These are phyloP conservation scores for Stichopus chloronotus DNA, from an alignment of 35 echinoderm and acorn worm genomes.

Conservation along the genomic window DNA sequence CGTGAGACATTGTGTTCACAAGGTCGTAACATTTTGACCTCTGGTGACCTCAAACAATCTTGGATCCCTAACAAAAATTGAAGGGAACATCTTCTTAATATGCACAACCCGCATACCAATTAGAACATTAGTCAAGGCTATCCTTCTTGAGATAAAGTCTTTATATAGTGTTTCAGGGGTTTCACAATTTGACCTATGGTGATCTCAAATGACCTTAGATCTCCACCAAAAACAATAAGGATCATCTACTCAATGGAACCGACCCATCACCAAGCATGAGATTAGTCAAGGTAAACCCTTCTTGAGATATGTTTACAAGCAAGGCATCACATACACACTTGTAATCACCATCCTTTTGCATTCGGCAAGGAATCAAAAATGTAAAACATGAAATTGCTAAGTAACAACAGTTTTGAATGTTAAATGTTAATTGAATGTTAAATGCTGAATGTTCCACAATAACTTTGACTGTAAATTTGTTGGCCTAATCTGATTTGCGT, in stretches of 20 bases:
- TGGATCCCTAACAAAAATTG: neutral
- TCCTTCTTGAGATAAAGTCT: too few relatives aligned
- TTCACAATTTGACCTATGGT: neutral
- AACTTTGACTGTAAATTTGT: too few relatives aligned
- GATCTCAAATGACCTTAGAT: neutral
- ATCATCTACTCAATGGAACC: neutral
- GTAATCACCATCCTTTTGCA: neutral
- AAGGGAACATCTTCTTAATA: neutral
- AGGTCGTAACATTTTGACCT: neutral
- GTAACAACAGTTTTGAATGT: too few relatives aligned
- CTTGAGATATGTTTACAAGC: neutral
- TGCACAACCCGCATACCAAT: neutral
- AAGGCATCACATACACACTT: neutral
- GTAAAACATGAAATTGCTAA: too few relatives aligned
- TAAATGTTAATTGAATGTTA: too few relatives aligned
- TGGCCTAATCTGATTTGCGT: too few relatives aligned
- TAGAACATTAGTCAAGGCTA: neutral
- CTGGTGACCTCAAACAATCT: neutral
- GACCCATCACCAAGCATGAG: neutral
- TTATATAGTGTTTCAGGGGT: too few relatives aligned
- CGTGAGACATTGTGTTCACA: neutral
- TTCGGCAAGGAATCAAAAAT: neutral
- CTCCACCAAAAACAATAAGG: neutral
- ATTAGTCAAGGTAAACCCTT: neutral
- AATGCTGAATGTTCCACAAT: too few relatives aligned